A percentile compares a stretch with the other conserved stretches of the same genome.
Conservation (phyloP, 2,113 vertebrate genomes). For the Herpailurus yagouaroundi region DNA sequence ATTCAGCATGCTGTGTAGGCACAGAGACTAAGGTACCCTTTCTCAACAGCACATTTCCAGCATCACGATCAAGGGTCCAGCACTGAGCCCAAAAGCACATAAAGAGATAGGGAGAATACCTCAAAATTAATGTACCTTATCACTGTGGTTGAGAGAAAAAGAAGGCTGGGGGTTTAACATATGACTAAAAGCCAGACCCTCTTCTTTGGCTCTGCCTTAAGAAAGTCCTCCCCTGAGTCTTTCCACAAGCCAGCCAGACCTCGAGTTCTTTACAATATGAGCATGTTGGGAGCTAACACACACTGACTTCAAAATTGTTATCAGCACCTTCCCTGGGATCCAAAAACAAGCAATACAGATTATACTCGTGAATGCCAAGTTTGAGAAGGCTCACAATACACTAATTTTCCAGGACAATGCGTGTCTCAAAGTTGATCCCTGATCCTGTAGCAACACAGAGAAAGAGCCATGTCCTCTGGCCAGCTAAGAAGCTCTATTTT, state of each 20-base stretch:
- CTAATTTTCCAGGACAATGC: constrained; percentile 45
- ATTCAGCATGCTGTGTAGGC: not conserved
- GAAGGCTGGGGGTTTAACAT: not conserved
- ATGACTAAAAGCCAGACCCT: not conserved
- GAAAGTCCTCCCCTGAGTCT: not conserved
- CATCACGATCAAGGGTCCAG: not conserved
- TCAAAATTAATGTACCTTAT: not conserved
- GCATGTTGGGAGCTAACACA: not conserved
- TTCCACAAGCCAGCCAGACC: not conserved
- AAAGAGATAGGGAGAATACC: not conserved
- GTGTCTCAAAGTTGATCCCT: not conserved
- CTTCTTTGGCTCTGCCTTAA: constrained; percentile 27
- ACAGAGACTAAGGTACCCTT: not conserved
- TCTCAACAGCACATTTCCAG: not conserved
- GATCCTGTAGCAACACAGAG: not conserved
- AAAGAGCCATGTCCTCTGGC: not conserved
- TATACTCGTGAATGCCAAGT: not conserved
- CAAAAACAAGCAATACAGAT: not conserved
- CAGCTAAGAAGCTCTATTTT: constrained; percentile 22
- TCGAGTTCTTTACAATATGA: not conserved
- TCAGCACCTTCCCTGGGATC: not conserved
- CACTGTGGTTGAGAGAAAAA: not conserved
- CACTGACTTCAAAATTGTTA: constrained; percentile 16
- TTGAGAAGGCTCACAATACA: constrained; percentile 50
- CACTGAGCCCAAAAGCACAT: constrained; percentile 5